A percentile compares a stretch with the other conserved stretches of the same genome.
Conservation (phyloP, 2,797 vertebrate genomes). For the Lemur catta region DNA sequence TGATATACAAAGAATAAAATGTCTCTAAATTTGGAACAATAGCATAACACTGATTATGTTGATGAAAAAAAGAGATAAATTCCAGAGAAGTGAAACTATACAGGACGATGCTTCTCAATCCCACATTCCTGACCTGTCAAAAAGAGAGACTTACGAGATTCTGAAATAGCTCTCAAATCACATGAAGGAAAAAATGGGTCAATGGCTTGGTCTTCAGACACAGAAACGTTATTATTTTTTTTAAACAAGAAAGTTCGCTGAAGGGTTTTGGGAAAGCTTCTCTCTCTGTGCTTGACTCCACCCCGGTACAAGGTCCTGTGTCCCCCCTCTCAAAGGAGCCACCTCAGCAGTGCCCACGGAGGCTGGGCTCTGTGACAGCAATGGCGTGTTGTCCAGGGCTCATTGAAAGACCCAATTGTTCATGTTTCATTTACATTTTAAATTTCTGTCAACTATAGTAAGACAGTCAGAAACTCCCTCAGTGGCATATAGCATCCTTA, state of each 20-base stretch:
- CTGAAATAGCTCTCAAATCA: slow-evolving; percentile 70
- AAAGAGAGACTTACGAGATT: slow-evolving; percentile 69
- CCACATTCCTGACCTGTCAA: slow-evolving; percentile 69
- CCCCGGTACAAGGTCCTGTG: background rate
- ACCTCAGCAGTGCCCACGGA: background rate
- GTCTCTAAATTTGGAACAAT: slow-evolving; percentile 55
- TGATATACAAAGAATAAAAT: background rate
- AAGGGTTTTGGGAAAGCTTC: background rate
- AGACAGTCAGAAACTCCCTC: background rate
- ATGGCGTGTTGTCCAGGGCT: background rate
- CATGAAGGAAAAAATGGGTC: slow-evolving; percentile 66
- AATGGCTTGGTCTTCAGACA: slow-evolving; percentile 74
- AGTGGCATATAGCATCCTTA: background rate
- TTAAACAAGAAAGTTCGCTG: background rate
- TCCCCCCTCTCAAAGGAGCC: background rate
- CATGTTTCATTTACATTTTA: background rate
- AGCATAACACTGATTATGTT: slow-evolving; percentile 32
- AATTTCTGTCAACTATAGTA: background rate
- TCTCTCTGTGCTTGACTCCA: background rate
- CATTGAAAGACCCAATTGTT: background rate
- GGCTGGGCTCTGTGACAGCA: background rate
- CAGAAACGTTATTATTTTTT: slow-evolving; percentile 56
- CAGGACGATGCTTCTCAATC: slow-evolving; percentile 46
- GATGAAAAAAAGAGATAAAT: background rate
- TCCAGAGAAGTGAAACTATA: slow-evolving; percentile 8